Evolutionary conservation across 1,140 invertebrate species (phyloP).

Genomic region (Drosophila funebris): DNA sequence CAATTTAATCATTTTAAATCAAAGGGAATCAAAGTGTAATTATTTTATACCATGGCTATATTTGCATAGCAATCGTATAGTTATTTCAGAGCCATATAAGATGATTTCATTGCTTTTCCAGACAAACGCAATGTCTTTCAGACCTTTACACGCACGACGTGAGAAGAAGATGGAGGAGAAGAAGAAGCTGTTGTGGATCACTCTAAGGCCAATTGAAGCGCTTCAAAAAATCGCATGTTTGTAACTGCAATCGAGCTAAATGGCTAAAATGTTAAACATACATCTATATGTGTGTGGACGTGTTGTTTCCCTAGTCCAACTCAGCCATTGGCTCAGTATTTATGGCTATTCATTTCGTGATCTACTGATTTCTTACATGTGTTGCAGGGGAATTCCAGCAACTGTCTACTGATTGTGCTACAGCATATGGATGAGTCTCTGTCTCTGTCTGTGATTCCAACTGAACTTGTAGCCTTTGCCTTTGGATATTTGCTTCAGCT

Average conservation of each 20-base stretch:
- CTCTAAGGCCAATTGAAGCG: slow-evolving; percentile 69
- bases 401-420: slow-evolving; percentile 8
- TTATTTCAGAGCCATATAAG: slow-evolving; percentile 18
- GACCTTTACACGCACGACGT: slow-evolving; percentile 49
- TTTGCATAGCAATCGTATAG: slow-evolving; percentile 59
- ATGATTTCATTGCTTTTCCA: slow-evolving; percentile 57
- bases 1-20: slow-evolving; percentile 19
- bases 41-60: slow-evolving; percentile 52
- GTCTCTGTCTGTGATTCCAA: slow-evolving; percentile 1
- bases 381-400: slow-evolving; percentile 73
- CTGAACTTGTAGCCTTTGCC: slow-evolving; percentile 68
- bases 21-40: slow-evolving; percentile 39
- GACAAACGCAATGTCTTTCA: slow-evolving; percentile 23
- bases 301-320: slow-evolving; percentile 20
- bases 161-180: slow-evolving; percentile 30
- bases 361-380: slow-evolving; percentile 79
- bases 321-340: slow-evolving; percentile 67
- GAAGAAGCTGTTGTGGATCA: slow-evolving; percentile 29
- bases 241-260: slow-evolving; percentile 79
- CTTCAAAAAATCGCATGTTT: slow-evolving; percentile 78
- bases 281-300: slow-evolving; percentile 34
- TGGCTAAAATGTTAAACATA: slow-evolving; percentile 71
- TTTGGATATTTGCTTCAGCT: slow-evolving; percentile 22
- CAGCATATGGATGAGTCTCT: not conserved
- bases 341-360: slow-evolving; percentile 81